Evolutionary conservation across 2,797 vertebrate genomes (phyloP), one percentile per base, ranked within the genome.

Genomic region (Argya squamiceps): DNA sequence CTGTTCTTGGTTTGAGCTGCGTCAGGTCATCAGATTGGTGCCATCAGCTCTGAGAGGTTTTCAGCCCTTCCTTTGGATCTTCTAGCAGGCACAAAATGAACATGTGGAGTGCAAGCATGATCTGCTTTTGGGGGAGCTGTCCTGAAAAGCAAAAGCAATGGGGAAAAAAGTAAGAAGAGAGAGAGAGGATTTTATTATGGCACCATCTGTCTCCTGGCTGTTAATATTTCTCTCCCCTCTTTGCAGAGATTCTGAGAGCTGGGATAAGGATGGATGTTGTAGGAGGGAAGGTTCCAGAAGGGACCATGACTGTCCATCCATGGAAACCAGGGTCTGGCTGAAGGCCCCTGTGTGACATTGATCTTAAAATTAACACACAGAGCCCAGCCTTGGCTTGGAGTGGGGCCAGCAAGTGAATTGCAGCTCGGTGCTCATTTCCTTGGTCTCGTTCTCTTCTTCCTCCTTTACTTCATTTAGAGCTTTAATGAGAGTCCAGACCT

Each of bases 171-270:
- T 60, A 93, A 88, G 59, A 12, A 30, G 63, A 41, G 49, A 59
- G 50, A 84, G 70, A 85, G 56, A 47, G 83, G 56, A 49, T 91
- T 94, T 92, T 49, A 39, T 92, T 71, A 34, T 87, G 71, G 84
- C 63, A 84, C 92, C 88, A 76, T 89, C 93, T 94, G 93, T 89
- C 84, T 94, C 71, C 41, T 87, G 1, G 47, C 49, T 43, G 68
- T n/a, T 89, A 56, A 60, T 70, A 52, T 80, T 68, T 75, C 81
- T 55, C 39, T 84, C 55, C 50, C 58, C 36, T 79, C 55, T 27
- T 67, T 47, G 59, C 78, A 36, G 52, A 2, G 18, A 27, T 70
- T 74, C 88, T 34, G n/a, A 41, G 5, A 44, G 6, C 11, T 6
- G n/a, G 27, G 7, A 34, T 7, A 3, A 39, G 68, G 82, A 4